Conservation (phyloP, 64 coral and sea anemone species). For the Montipora sp. region DNA sequence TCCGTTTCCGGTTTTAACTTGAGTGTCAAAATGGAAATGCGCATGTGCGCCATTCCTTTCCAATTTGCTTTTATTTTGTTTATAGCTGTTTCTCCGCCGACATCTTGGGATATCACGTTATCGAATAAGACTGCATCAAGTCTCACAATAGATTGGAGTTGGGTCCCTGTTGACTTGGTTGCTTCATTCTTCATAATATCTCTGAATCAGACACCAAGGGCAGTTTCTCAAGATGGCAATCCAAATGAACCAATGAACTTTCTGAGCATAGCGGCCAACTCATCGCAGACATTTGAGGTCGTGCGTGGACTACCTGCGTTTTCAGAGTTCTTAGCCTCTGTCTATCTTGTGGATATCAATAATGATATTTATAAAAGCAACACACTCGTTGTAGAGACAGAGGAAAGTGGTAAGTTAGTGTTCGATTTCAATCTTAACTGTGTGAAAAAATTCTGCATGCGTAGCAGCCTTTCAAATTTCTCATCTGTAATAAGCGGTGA, state of each 20-base stretch:
- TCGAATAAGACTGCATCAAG: background rate
- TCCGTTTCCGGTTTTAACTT: too few relatives aligned
- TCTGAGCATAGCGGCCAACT: background rate
- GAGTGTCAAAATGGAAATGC: too few relatives aligned
- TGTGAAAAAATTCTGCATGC: too few relatives aligned
- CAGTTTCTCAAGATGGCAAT: background rate
- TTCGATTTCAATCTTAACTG: too few relatives aligned
- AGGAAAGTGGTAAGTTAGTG: constrained; percentile 4
- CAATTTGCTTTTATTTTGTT: background rate
- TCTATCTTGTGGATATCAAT: background rate
- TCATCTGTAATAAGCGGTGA: too few relatives aligned
- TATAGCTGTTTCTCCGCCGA: background rate
- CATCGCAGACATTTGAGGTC: background rate
- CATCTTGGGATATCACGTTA: background rate
- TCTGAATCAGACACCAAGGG: background rate
- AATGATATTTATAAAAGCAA: constrained; percentile 2
- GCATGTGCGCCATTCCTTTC: too few relatives aligned
- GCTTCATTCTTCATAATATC: background rate
- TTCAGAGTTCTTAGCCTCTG: background rate
- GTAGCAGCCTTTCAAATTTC: background rate
- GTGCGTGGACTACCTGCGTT: background rate
- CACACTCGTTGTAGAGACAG: background rate
- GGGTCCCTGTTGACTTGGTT: background rate
- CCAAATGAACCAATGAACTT: background rate
- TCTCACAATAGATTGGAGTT: background rate